Evolutionary conservation across 2,113 vertebrate species (phyloP).

Genomic region (Cheilinus undulatus): DNA sequence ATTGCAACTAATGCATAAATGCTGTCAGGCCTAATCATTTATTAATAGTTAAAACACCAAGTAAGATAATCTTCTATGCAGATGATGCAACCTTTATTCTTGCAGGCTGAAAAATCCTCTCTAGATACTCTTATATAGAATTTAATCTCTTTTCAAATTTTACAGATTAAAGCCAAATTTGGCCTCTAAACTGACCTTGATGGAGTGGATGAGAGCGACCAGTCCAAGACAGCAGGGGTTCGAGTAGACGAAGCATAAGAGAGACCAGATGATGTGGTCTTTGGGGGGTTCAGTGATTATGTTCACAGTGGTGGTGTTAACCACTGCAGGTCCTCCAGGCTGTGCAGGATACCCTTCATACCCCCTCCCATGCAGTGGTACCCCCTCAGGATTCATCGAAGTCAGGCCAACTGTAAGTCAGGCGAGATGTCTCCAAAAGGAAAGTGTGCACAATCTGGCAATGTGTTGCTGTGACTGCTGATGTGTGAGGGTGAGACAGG

Average conservation of each 20-base stretch:
- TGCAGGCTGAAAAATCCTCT: too few relatives aligned
- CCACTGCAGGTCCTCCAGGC: not conserved
- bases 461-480: not conserved
- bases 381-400: not conserved
- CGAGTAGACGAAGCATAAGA: slow-evolving; percentile 26
- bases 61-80: too few relatives aligned
- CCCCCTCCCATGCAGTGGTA: not conserved
- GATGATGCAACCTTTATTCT: too few relatives aligned
- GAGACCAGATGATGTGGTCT: slow-evolving; percentile 73
- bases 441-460: not conserved
- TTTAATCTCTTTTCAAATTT: too few relatives aligned
- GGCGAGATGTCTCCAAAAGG: not conserved
- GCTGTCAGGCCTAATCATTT: too few relatives aligned
- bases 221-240: slow-evolving; percentile 68
- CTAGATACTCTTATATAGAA: too few relatives aligned
- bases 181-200: slow-evolving; percentile 63
- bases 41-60: too few relatives aligned
- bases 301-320: slow-evolving; percentile 19
- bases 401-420: not conserved
- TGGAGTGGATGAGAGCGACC: slow-evolving; percentile 57
- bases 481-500: not conserved
- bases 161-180: too few relatives aligned
- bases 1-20: too few relatives aligned
- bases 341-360: not conserved
- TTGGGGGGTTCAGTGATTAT: not conserved